Base-by-base conservation (phyloP, 2,888 invertebrate species). In the Melanargia galathea region DNA sequence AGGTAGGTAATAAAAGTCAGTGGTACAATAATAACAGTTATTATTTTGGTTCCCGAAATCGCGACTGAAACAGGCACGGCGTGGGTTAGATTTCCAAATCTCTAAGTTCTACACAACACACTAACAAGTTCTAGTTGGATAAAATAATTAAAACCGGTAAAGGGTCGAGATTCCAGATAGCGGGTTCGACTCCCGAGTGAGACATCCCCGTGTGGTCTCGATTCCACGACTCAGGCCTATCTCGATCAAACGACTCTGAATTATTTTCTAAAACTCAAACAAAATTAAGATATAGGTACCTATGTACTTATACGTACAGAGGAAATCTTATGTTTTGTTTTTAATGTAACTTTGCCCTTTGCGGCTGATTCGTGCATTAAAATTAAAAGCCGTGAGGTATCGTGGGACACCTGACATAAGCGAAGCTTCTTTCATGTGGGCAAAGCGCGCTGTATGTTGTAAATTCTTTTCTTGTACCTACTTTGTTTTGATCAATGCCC, bases 141-240 rank as follows among this genome's bases (percentile, higher is more conserved):
- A 5, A 67, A 70, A 71, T 73, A 73, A 77, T 79, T 77, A 76
- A 75, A 76, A 73, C 71, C 71, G 72, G 71, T 72, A 71, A 69
- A 67, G 68, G 72, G 62, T 69, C 71, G 72, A 86, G 87, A 88
- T 89, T 72, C 66, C 45, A 83, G 88, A 89, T 89, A 87, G 76
- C 65, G 71, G 71, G 75, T 79, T 80, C 77, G 79, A 74, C 74
- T 79, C 78, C 81, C 77, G 82, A 86, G 83, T 86, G 82, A 86
- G 83, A 77, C 81, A 75, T 87, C 79, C 78, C 84, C 74, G 86
- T 87, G 89, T 87, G 88, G 88, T 87, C 88, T 76, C 76, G 73
- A 73, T 79, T 80, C 79, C 83, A 78, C 80, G 80, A 80, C 77
- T 75, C 70, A 60, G 52, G 68, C 71, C 69, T 85, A 86, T 86